A percentile compares a stretch with the other conserved stretches of the same genome.
These are phyloP conservation scores for Sinonovacula constricta DNA, from an alignment of 1,140 invertebrate genomes.

Conservation along the genomic window DNA sequence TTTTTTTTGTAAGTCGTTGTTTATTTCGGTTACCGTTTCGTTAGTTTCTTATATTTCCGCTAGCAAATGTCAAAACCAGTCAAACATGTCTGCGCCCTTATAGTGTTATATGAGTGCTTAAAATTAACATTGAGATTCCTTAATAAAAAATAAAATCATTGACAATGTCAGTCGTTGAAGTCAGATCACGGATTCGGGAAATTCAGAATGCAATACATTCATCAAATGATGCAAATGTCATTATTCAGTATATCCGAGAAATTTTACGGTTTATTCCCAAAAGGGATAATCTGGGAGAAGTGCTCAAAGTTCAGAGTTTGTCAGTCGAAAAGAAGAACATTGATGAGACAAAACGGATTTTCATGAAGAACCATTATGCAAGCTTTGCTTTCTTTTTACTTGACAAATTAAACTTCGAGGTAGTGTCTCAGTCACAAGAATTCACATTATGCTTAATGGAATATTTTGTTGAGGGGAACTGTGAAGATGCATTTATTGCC, in stretches of 20 bases:
- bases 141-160: not conserved
- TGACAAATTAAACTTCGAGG: constrained; percentile 9
- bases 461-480: constrained; percentile 38
- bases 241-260: not conserved
- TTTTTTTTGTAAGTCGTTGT: too few species aligned
- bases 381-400: constrained; percentile 32
- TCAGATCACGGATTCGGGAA: constrained; percentile 3
- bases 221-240: constrained; percentile 1
- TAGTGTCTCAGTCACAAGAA: constrained; percentile 28
- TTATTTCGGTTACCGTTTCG: too few species aligned
- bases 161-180: constrained; percentile 1
- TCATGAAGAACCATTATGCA: constrained; percentile 37
- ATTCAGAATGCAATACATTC: constrained; percentile 25
- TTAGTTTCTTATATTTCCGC: too few species aligned
- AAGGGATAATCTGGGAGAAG: not conserved
- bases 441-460: constrained; percentile 29
- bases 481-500: constrained; percentile 32
- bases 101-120: not conserved
- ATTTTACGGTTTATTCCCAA: constrained; percentile 8
- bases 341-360: constrained; percentile 10
- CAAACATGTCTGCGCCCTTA: constrained; percentile 30
- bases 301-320: not conserved
- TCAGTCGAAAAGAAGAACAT: not conserved
- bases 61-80: too few species aligned
- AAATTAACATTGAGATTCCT: not conserved